Percentiles rank a stretch among this genome's conserved stretches.
phyloP scores from a whole-genome alignment of 2,888 invertebrate species.

The Resseliella maxima region DNA sequence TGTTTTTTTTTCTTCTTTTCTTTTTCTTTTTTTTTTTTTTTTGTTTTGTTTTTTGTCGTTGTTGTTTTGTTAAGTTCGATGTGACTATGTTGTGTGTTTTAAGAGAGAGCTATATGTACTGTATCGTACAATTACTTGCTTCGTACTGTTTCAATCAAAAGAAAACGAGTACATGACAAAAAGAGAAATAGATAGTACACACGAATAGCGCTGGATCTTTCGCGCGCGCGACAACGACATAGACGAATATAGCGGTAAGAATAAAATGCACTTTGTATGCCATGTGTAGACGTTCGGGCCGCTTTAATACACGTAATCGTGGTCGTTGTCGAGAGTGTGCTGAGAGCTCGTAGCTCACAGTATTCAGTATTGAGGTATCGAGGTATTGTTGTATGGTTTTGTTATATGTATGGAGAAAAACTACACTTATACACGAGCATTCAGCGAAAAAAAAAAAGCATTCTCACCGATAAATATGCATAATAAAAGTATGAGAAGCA shows the following conservation, averaged over 20 bases:
- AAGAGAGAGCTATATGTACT: not conserved
- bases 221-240: conserved; percentile 33
- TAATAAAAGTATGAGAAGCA: conserved; percentile 42
- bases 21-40: too few species aligned
- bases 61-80: not conserved
- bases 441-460: conserved; percentile 22
- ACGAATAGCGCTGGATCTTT: conserved; percentile 31
- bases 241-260: conserved; percentile 48
- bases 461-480: conserved; percentile 55
- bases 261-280: conserved; percentile 52
- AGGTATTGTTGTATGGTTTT: conserved; percentile 36
- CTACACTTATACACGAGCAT: conserved; percentile 46
- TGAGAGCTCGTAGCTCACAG: not conserved
- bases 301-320: conserved; percentile 37
- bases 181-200: conserved; percentile 32
- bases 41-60: too few species aligned
- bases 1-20: not conserved
- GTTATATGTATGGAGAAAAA: conserved; percentile 8
- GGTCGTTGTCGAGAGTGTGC: not conserved
- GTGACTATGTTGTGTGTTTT: not conserved
- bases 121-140: conserved; percentile 37
- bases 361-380: conserved; percentile 15
- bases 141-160: conserved; percentile 51
- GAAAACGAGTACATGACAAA: conserved; percentile 38
- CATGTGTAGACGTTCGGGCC: conserved; percentile 35